Percentiles rank a stretch among this genome's conserved stretches.
Evolutionary conservation across 2,113 vertebrate species (phyloP).

Genomic region (Tragelaphus buxtoni): DNA sequence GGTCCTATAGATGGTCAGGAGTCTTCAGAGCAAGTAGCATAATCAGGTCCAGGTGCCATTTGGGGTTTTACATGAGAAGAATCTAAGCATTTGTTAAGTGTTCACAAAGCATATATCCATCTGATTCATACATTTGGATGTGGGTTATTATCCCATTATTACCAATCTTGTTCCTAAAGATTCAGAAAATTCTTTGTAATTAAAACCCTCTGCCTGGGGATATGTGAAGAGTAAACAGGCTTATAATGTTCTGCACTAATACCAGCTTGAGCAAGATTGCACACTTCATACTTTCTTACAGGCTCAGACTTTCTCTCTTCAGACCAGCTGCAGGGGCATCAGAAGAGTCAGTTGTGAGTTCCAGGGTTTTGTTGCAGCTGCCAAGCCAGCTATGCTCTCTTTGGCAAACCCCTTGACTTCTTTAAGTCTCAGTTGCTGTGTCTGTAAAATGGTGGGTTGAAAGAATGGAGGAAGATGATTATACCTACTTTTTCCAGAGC

Average conservation of each 20-base stretch:
- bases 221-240: neutral
- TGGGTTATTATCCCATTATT: neutral
- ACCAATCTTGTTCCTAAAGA: neutral
- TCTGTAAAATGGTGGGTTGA: neutral
- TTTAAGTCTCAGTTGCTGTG: neutral
- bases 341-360: neutral
- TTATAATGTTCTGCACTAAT: neutral
- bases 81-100: neutral
- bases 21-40: neutral
- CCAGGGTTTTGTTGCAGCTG: neutral
- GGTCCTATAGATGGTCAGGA: neutral
- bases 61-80: neutral
- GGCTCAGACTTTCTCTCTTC: neutral
- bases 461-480: neutral
- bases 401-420: neutral
- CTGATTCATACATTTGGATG: neutral
- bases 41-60: neutral
- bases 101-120: neutral
- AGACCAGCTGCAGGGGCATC: neutral
- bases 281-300: neutral
- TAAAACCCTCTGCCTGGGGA: neutral
- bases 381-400: neutral
- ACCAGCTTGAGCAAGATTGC: neutral
- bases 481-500: neutral
- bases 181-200: slow-evolving; percentile 1